phyloP scores from a whole-genome alignment of 2,888 invertebrate genomes.

The Bellardia bayeri region DNA sequence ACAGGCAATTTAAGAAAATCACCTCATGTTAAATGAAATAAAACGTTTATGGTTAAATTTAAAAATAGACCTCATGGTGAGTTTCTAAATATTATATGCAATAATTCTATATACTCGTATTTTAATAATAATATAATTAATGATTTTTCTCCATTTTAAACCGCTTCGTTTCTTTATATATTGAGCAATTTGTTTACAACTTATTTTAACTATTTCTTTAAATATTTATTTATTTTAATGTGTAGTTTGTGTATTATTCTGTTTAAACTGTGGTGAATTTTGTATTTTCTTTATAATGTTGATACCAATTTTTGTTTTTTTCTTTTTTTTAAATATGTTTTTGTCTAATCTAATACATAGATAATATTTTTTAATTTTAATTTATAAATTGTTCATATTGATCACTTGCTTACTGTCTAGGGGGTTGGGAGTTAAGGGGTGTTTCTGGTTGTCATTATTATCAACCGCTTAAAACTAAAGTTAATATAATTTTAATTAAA shows the following conservation, averaged over 20 bases:
- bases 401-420: slow-evolving; percentile 70
- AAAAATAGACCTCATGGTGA: not conserved
- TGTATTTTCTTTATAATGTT: slow-evolving; percentile 5
- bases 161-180: slow-evolving; percentile 58
- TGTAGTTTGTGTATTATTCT: slow-evolving; percentile 23
- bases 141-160: slow-evolving; percentile 30
- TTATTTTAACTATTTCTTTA: slow-evolving; percentile 40
- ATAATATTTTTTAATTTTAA: not conserved
- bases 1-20: no score
- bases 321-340: slow-evolving; percentile 1
- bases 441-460: slow-evolving; percentile 14
- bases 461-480: slow-evolving; percentile 51
- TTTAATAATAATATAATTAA: not conserved
- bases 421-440: not conserved
- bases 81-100: not conserved
- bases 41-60: not conserved
- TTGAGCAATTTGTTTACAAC: slow-evolving; percentile 61
- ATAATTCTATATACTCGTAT: slow-evolving; percentile 12
- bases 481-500: slow-evolving; percentile 43
- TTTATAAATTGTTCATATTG: slow-evolving; percentile 60
- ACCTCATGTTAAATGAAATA: no score
- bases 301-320: slow-evolving; percentile 51
- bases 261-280: slow-evolving; percentile 58
- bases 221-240: slow-evolving; percentile 1
- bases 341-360: slow-evolving; percentile 28